These are phyloP conservation scores for Bubo scandiacus DNA, from an alignment of 2,113 vertebrate genomes.

Conservation along the genomic window DNA sequence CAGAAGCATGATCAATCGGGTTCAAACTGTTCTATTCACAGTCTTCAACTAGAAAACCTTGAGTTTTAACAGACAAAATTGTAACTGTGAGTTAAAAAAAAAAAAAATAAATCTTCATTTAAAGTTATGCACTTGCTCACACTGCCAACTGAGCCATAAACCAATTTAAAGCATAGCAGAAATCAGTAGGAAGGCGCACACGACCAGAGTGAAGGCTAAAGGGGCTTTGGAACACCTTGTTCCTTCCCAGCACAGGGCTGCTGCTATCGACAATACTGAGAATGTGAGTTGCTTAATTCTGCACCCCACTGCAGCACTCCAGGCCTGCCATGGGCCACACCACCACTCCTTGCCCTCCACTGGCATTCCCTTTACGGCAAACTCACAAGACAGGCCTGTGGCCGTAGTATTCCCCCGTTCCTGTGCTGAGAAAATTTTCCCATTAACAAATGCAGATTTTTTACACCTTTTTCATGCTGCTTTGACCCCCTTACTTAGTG, in stretches of 20 bases:
- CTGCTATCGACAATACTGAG: neutral
- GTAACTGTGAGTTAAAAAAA: neutral
- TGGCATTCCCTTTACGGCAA: neutral
- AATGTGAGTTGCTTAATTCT: neutral
- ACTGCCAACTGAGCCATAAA: neutral
- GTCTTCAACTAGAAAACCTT: neutral
- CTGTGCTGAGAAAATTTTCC: neutral
- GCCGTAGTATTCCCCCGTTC: neutral
- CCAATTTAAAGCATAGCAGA: neutral
- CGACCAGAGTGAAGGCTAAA: neutral
- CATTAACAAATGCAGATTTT: neutral
- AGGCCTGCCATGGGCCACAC: neutral
- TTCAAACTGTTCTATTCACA: neutral
- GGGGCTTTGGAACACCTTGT: neutral
- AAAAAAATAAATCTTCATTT: neutral
- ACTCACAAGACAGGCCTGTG: neutral
- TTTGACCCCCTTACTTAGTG: neutral
- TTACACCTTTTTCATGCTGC: neutral
- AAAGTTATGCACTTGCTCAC: neutral
- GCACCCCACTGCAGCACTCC: neutral
- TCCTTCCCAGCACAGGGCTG: neutral
- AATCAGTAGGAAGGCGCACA: neutral
- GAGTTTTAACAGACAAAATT: neutral
- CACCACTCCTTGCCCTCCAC: neutral
- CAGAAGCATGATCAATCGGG: rapidly evolving